These are phyloP conservation scores for Gymnoscelis rufifasciata DNA, from an alignment of 2,888 invertebrate species.

Conservation along the genomic window DNA sequence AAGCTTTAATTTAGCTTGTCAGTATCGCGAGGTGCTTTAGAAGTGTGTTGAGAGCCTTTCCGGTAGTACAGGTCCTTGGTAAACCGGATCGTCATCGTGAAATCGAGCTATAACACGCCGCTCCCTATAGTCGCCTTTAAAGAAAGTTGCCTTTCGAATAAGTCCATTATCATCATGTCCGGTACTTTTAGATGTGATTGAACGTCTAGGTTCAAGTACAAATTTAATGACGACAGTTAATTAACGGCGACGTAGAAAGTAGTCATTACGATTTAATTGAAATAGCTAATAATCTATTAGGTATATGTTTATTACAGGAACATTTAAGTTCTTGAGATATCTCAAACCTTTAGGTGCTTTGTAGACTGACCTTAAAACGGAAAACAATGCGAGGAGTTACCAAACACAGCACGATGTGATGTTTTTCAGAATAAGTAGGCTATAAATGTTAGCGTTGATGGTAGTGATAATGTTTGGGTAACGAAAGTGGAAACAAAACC, in stretches of 20 bases:
- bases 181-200: slow-evolving; percentile 21
- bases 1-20: slow-evolving; percentile 3
- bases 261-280: too few relatives aligned
- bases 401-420: neutral
- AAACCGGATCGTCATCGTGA: slow-evolving; percentile 64
- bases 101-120: slow-evolving; percentile 53
- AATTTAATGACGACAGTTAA: neutral
- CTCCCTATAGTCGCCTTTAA: slow-evolving; percentile 39
- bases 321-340: too few relatives aligned
- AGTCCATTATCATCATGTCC: slow-evolving; percentile 38
- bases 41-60: slow-evolving; percentile 5
- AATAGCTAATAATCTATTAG: too few relatives aligned
- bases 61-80: slow-evolving; percentile 42
- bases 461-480: slow-evolving; percentile 11
- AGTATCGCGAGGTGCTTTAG: neutral
- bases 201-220: slow-evolving; percentile 13
- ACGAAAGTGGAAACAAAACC: slow-evolving; percentile 24
- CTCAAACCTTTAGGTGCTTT: too few relatives aligned
- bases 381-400: neutral
- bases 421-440: slow-evolving; percentile 4
- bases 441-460: slow-evolving; percentile 8
- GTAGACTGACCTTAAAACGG: neutral
- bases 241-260: neutral
- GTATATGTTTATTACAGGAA: too few relatives aligned
- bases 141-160: slow-evolving; percentile 61